Percentiles rank a stretch among this genome's conserved stretches.
phyloP scores from a whole-genome alignment of 2,888 invertebrate genomes.

The Drosophila subquinaria region DNA sequence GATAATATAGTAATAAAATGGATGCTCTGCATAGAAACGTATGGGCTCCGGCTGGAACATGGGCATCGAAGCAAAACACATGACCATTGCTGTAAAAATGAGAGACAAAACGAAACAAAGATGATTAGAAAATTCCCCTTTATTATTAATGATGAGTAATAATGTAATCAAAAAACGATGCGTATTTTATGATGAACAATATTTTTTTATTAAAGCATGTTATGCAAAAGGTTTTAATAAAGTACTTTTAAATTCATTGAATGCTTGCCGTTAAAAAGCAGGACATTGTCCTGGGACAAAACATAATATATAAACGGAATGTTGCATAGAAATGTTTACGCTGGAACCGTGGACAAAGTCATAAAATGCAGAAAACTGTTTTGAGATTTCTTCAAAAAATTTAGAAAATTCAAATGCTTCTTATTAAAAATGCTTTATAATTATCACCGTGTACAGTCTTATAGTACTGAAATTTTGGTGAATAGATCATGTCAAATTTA shows the following conservation, averaged over 20 bases:
- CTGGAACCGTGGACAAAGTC: slow-evolving; percentile 22
- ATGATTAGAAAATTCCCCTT: slow-evolving; percentile 16
- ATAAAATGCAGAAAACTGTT: slow-evolving; percentile 1
- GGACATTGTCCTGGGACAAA: slow-evolving; percentile 43
- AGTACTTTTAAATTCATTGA: not conserved
- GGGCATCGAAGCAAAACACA: slow-evolving; percentile 39
- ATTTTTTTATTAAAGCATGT: too few relatives aligned
- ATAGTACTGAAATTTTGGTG: slow-evolving; percentile 11
- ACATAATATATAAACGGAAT: not conserved
- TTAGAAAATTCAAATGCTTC: slow-evolving; percentile 26
- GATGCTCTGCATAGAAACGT: slow-evolving; percentile 60
- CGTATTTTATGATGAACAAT: not conserved
- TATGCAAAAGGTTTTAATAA: too few relatives aligned
- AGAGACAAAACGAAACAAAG: slow-evolving; percentile 36
- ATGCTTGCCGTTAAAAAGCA: slow-evolving; percentile 63
- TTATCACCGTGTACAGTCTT: slow-evolving; percentile 37
- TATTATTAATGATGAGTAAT: not conserved
- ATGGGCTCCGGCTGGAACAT: slow-evolving; percentile 46
- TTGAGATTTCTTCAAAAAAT: not conserved
- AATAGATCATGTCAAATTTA: slow-evolving; percentile 10
- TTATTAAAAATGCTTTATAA: slow-evolving; percentile 18
- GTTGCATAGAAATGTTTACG: slow-evolving; percentile 43
- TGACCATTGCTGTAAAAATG: slow-evolving; percentile 44
- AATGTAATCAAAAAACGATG: not conserved
- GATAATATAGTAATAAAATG: slow-evolving; percentile 63